Evolutionary conservation across 2,888 invertebrate genomes (phyloP).

Genomic region (Mythimna albipuncta): DNA sequence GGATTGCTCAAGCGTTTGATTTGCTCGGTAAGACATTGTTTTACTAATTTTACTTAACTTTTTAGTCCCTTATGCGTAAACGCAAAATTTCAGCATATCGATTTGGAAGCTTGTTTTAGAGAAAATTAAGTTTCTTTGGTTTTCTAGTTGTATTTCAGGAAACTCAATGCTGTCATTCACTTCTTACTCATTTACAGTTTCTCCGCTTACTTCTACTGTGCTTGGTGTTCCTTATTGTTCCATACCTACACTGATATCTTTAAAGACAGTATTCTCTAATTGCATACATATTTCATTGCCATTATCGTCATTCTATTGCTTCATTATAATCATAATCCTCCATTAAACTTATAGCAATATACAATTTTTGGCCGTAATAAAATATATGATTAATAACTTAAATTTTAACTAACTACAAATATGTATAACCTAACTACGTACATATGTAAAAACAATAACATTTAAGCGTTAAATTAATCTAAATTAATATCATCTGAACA

Average conservation of each 20-base stretch:
- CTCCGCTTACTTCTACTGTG: neutral
- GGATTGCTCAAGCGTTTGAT: constrained; percentile 63
- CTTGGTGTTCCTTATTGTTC: neutral
- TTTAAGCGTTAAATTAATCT: too few relatives aligned
- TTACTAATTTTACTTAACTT: constrained; percentile 13
- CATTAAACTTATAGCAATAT: neutral
- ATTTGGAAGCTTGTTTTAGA: neutral
- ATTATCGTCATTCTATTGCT: neutral
- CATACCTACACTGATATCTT: neutral
- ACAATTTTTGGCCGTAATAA: too few relatives aligned
- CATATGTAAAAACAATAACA: too few relatives aligned
- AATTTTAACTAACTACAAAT: too few relatives aligned
- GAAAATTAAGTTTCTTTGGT: neutral
- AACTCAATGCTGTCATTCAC: neutral
- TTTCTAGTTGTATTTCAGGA: neutral
- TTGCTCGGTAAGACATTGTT: constrained; percentile 59
- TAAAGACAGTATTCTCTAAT: neutral
- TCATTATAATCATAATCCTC: neutral
- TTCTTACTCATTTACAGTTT: neutral
- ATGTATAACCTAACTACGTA: too few relatives aligned
- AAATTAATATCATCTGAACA: too few relatives aligned
- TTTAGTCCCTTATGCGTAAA: neutral
- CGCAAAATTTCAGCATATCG: neutral
- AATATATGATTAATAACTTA: too few relatives aligned
- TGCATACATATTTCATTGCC: neutral